Conservation (phyloP, 2,113 vertebrate species). For the Gulo gulo region DNA sequence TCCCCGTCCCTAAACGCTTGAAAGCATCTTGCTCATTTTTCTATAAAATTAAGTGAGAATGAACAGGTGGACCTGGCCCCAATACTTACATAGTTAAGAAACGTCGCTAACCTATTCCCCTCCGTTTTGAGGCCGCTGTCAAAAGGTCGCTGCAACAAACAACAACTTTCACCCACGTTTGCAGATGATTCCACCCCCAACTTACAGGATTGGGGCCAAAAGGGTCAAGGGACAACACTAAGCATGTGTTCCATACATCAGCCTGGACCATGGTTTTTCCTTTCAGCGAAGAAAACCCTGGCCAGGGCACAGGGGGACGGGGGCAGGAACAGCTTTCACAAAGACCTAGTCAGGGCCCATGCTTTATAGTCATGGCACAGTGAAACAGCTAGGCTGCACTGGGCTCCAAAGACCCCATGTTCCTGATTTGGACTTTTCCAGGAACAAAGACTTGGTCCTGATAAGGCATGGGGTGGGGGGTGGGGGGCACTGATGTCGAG, state of each 20-base stretch:
- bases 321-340: background rate
- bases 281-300: background rate
- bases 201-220: background rate
- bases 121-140: constrained; percentile 95
- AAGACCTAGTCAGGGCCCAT: background rate
- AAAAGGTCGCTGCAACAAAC: constrained; percentile 99
- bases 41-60: constrained; percentile 96
- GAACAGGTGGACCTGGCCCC: constrained; percentile 82
- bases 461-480: background rate
- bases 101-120: constrained; percentile 99
- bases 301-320: background rate
- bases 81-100: constrained; percentile 99
- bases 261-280: background rate
- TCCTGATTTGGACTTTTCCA: background rate
- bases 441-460: background rate
- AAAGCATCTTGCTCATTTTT: constrained; percentile 99
- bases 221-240: background rate
- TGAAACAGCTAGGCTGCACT: background rate
- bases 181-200: constrained; percentile 58
- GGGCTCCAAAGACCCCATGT: background rate
- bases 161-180: constrained; percentile 88
- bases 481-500: rapidly evolving
- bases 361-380: background rate
- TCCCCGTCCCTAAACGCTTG: constrained; percentile 99
- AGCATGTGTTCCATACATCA: background rate